Conservation (phyloP, 2,797 vertebrate genomes). For the Fistularia commersonii region DNA sequence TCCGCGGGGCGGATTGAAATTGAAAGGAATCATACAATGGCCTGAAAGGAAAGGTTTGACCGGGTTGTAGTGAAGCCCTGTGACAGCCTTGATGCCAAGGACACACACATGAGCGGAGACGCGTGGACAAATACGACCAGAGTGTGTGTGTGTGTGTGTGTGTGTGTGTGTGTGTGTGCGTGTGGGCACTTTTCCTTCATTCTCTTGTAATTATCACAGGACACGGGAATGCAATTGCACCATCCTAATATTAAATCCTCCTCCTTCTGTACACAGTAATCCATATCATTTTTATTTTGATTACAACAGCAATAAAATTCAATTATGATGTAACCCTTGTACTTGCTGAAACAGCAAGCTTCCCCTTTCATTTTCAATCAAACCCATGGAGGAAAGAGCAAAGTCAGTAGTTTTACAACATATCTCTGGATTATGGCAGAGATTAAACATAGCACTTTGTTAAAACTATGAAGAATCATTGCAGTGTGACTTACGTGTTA, state of each 20-base stretch:
- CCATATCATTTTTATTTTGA: constrained; percentile 24
- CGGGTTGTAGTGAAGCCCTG: constrained; percentile 30
- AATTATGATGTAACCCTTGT: constrained; percentile 30
- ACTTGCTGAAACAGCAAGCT: constrained; percentile 7
- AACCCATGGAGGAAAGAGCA: too few species aligned
- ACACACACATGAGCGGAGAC: constrained; percentile 5
- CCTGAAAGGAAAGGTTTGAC: constrained; percentile 29
- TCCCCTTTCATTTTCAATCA: too few species aligned
- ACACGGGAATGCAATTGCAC: constrained; percentile 33
- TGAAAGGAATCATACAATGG: constrained; percentile 45
- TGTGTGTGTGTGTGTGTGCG: neutral
- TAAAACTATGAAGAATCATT: too few species aligned
- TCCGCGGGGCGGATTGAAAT: constrained; percentile 33
- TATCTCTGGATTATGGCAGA: too few species aligned
- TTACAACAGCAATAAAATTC: constrained; percentile 9
- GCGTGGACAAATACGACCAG: neutral
- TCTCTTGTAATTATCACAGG: constrained; percentile 51
- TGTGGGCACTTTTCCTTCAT: constrained; percentile 39
- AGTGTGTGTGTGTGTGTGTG: neutral
- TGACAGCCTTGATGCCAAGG: constrained; percentile 34
- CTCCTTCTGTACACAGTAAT: constrained; percentile 31
- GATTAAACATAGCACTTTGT: too few species aligned
- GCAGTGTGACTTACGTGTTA: too few species aligned
- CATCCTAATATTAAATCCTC: constrained; percentile 24
- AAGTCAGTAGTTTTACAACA: too few species aligned